phyloP scores from a whole-genome alignment of 2,797 vertebrate species.

The Triplophysa bombifrons region DNA sequence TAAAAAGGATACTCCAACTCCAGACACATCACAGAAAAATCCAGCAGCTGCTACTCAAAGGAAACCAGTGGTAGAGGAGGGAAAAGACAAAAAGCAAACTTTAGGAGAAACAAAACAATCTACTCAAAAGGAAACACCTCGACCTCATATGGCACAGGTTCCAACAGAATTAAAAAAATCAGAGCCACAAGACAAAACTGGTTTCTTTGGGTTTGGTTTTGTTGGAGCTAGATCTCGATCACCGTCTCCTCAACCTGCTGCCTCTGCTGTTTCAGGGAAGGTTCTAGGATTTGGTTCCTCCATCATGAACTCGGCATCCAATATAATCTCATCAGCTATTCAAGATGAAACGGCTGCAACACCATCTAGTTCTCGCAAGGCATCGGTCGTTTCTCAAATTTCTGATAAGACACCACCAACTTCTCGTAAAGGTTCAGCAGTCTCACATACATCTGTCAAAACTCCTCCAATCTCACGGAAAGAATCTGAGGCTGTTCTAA shows the following conservation, averaged over 20 bases:
- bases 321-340: slow-evolving; percentile 79
- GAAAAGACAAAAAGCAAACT: slow-evolving; percentile 12
- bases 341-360: slow-evolving; percentile 77
- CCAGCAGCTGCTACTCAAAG: neutral
- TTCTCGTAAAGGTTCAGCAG: slow-evolving; percentile 48
- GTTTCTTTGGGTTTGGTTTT: slow-evolving; percentile 69
- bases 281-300: slow-evolving; percentile 92
- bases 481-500: slow-evolving; percentile 50
- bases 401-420: slow-evolving; percentile 65
- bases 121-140: slow-evolving; percentile 25
- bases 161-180: slow-evolving; percentile 61
- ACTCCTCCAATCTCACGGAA: slow-evolving; percentile 37
- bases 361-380: slow-evolving; percentile 69
- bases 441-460: slow-evolving; percentile 62
- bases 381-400: slow-evolving; percentile 64
- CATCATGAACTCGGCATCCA: slow-evolving; percentile 84
- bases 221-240: slow-evolving; percentile 73
- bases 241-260: slow-evolving; percentile 73
- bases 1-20: slow-evolving; percentile 68
- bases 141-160: slow-evolving; percentile 59
- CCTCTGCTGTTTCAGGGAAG: slow-evolving; percentile 80
- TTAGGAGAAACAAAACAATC: slow-evolving; percentile 1
- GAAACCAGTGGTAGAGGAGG: neutral
- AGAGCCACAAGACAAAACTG: slow-evolving; percentile 66
- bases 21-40: slow-evolving; percentile 53